A percentile compares a stretch with the other conserved stretches of the same genome.
Evolutionary conservation across 2,113 vertebrate genomes (phyloP).

Genomic region (Phyllostomus discolor): DNA sequence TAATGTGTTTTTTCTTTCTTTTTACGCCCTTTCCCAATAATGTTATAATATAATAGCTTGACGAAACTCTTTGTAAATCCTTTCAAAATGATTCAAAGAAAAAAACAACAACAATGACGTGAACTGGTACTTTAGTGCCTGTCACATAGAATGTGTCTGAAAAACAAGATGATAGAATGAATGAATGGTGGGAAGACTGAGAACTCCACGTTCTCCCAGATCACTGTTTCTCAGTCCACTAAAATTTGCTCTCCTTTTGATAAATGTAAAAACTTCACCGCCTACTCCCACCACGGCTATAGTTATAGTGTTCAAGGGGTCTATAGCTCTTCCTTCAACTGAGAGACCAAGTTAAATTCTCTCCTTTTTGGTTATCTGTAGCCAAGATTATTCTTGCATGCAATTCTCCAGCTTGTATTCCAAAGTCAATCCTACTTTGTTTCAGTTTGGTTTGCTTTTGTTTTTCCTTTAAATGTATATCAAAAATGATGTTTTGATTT

Average conservation of each 20-base stretch:
- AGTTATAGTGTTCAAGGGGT: neutral
- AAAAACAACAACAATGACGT: neutral
- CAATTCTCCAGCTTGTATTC: neutral
- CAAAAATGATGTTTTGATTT: neutral
- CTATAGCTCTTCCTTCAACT: neutral
- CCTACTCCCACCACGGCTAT: neutral
- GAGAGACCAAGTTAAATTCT: neutral
- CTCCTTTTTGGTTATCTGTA: neutral
- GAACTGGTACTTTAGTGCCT: neutral
- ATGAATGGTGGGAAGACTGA: neutral
- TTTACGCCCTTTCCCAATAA: neutral
- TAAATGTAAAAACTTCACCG: neutral
- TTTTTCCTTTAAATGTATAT: neutral
- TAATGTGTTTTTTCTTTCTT: neutral
- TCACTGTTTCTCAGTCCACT: neutral
- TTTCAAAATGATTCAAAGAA: neutral
- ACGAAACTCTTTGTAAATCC: neutral
- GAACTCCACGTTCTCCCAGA: neutral
- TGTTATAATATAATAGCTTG: neutral
- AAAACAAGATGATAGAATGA: neutral
- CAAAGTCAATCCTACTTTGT: neutral
- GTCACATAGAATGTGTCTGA: neutral
- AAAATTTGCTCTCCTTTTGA: neutral
- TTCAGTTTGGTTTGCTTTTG: neutral
- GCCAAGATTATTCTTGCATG: neutral